Base-by-base conservation (phyloP, 2,113 vertebrate species). In the Apaloderma vittatum region DNA sequence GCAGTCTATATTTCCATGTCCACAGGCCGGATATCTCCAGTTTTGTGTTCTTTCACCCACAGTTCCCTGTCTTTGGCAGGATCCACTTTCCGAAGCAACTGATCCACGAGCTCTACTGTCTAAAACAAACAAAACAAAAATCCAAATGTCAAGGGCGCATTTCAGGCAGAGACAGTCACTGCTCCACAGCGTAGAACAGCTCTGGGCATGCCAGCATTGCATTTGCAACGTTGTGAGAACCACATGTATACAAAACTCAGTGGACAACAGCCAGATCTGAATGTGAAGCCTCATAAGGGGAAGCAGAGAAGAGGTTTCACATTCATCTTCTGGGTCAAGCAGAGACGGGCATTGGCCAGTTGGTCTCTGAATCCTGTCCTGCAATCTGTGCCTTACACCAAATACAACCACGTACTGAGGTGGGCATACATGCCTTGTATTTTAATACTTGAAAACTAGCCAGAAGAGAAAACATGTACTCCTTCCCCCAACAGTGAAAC, bases 31-130 rank as follows among this genome's bases (percentile, higher is more conserved):
- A 99, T 98, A 26, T 99, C 98, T 81, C 99, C 99, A 0, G 99
- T 99, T 98, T 99, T 99, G 96, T 99, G 99, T 96, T 99, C 99
- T 90, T 98, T 98, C 86, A 99, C 99, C 99, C 99, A 99, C 90
- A 99, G 97, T 98, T 99, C 99, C 96, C 99, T 97, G 98, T 99
- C 99, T 97, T 97, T 99, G 96, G 97, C 95, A 8, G 99, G 99
- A 97, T 99, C 99, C 97, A 99, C 99, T 88, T 98, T 98, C 96
- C 99, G 99, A 94, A 99, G 98, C 86, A 99, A 98, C 97, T 99
- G 99, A 96, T 99, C 99, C 98, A 99, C 99, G 1, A 99, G 99
- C 98, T 99, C 99, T 90, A 99, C 98, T 88, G 99, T 99, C 99
- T 99, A 98, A 83, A 98, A 95, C 29, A 46, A 97, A 97, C 46